phyloP scores from a whole-genome alignment of 1,140 invertebrate genomes.

The Tetramorium alpestre region DNA sequence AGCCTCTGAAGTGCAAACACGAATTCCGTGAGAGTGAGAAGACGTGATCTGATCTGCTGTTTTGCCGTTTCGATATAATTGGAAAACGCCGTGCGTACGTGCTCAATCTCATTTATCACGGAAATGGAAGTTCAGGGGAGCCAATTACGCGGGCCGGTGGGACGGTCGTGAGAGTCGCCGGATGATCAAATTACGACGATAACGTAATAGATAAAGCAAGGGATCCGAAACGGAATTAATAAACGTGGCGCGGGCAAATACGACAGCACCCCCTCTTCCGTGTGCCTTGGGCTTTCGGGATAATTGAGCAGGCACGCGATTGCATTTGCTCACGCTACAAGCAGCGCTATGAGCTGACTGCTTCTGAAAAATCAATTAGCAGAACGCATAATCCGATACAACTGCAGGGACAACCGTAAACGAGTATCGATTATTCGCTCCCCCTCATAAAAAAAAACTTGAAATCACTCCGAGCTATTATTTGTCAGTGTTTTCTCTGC shows the following conservation, averaged over 20 bases:
- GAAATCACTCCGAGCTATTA: not conserved
- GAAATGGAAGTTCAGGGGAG: conserved; percentile 1
- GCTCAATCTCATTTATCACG: conserved; percentile 3
- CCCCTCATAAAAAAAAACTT: not conserved
- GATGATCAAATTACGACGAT: conserved; percentile 46
- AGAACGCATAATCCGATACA: not conserved
- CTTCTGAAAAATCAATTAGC: conserved; percentile 11
- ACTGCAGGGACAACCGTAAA: not conserved
- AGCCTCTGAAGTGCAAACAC: conserved; percentile 85
- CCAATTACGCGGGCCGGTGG: conserved; percentile 1
- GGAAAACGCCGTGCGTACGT: not conserved
- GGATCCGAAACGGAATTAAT: conserved; percentile 32
- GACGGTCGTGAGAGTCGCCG: not conserved
- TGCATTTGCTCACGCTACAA: conserved; percentile 25
- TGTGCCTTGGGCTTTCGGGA: conserved; percentile 21
- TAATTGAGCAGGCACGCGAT: conserved; percentile 45
- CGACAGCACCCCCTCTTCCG: not conserved
- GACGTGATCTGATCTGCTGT: not conserved
- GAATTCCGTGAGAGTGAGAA: not conserved
- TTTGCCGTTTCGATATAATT: not conserved
- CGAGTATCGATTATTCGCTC: not conserved
- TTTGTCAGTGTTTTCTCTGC: not conserved
- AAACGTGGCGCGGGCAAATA: not conserved
- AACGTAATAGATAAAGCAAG: conserved; percentile 25
- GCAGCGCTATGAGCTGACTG: not conserved